Percentiles rank a stretch among this genome's conserved stretches.
These are phyloP conservation scores for Dinoponera quadriceps DNA, from an alignment of 1,140 invertebrate genomes.

Conservation along the genomic window DNA sequence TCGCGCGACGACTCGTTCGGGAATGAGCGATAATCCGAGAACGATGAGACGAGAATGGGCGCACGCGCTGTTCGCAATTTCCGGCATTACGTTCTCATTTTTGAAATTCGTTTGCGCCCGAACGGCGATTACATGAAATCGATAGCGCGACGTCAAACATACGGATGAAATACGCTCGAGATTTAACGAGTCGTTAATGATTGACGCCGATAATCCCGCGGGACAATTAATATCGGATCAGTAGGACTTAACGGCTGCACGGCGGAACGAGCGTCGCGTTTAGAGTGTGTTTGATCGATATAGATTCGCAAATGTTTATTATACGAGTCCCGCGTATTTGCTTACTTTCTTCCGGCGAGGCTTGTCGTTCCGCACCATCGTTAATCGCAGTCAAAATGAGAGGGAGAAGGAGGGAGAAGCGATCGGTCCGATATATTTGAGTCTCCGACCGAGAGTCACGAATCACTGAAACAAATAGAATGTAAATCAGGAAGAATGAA, in stretches of 20 bases:
- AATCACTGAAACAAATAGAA: conserved; percentile 16
- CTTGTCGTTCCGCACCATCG: neutral
- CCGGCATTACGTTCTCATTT: conserved; percentile 49
- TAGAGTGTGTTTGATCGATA: conserved; percentile 33
- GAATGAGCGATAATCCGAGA: conserved; percentile 18
- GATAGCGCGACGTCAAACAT: conserved; percentile 49
- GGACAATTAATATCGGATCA: conserved; percentile 45
- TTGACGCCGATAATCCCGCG: conserved; percentile 32
- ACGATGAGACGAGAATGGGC: neutral
- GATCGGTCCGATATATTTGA: neutral
- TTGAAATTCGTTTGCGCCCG: conserved; percentile 33
- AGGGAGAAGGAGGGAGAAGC: neutral
- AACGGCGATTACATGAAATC: conserved; percentile 31
- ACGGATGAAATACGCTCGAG: conserved; percentile 38
- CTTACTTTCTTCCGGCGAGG: neutral
- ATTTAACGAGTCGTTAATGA: conserved; percentile 59
- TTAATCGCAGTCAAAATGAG: neutral
- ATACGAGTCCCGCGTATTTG: conserved; percentile 11
- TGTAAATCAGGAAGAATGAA: neutral
- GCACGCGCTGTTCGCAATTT: conserved; percentile 33
- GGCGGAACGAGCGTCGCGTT: neutral
- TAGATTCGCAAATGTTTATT: conserved; percentile 40
- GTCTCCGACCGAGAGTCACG: neutral
- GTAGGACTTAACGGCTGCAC: conserved; percentile 26
- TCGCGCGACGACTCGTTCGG: conserved; percentile 4